A percentile compares a stretch with the other conserved stretches of the same genome.
These are phyloP conservation scores for Spisula solida DNA, from an alignment of 2,888 invertebrate genomes.

Conservation along the genomic window DNA sequence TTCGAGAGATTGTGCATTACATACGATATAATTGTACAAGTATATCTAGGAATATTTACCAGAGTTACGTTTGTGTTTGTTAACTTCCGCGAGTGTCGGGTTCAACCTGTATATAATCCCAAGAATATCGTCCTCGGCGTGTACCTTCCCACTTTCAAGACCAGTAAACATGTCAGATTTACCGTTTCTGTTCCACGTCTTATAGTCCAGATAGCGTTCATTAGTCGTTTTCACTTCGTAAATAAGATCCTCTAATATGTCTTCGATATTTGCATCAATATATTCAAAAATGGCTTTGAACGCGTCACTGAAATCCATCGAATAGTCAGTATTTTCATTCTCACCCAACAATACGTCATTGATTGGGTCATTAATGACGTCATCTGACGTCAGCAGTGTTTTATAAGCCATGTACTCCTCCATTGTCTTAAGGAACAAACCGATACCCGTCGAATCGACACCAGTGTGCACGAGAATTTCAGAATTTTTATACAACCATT, in stretches of 20 bases:
- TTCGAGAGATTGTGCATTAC: too few species aligned
- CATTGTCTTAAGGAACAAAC: neutral
- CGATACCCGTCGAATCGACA: neutral
- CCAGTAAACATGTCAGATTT: neutral
- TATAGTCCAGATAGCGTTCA: neutral
- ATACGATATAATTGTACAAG: too few species aligned
- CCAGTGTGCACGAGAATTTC: neutral
- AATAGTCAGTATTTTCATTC: neutral
- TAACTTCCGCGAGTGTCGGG: neutral
- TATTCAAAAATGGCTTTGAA: slow-evolving; percentile 23
- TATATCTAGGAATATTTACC: slow-evolving; percentile 7
- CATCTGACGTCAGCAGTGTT: neutral
- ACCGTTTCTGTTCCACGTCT: neutral
- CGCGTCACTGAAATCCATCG: neutral
- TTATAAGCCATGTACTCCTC: neutral
- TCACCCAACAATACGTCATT: neutral
- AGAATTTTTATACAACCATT: neutral
- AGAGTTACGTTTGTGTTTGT: slow-evolving; percentile 21
- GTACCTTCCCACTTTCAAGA: neutral
- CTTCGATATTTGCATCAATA: slow-evolving; percentile 33
- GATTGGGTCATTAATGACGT: neutral
- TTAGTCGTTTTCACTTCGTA: neutral
- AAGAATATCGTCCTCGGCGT: neutral
- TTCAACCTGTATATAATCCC: neutral
- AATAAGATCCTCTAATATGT: slow-evolving; percentile 36